Base-by-base conservation (phyloP, 64 coral and sea anemone genomes). In the Pocillopora verrucosa region DNA sequence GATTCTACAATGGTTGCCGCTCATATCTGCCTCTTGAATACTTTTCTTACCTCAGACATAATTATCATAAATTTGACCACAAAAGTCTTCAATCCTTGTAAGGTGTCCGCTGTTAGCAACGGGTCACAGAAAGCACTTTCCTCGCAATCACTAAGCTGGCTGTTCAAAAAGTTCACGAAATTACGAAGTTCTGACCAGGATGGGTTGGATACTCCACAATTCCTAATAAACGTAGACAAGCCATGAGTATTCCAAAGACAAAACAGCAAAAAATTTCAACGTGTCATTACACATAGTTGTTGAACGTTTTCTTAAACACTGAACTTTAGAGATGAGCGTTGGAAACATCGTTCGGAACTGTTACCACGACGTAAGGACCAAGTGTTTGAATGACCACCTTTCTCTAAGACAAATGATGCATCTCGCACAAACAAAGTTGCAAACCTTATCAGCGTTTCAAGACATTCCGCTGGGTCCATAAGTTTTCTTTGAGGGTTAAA, bases 101-200 rank as follows among this genome's bases (percentile, higher is more conserved):
- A 87, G 77, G 90, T 92, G 41, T 92, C 90, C 2, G 16, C 82
- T 36, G 59, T 68, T 36, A 82, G 30, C 13, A 57, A 73, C 60
- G 72, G 16, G 0, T 78, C 3, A 70, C 90, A 92, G 34, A 56
- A 92, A 14, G 78, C 82, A 76, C 81, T 86, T 22, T 72, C 30
- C 74, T 92, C 90, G 41, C 73, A 87, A 75, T 92, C 82, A 19
- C 22, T 37, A 63, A 92, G 74, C 74, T 92, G 90, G 58, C 79
- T 59, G 64, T 87, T 92, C 16, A 92, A 74, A 59, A 92, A 92
- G 60, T 78, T 84, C 7, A 92, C 82, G 60, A 92, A 92, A 56
- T 87, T 59, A 15, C 69, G 80, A 35, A 92, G n/a, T 36, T 92
- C 90, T 69, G 82, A 85, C 90, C 90, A 92, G 2, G 90, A 92